These are phyloP conservation scores for Papilio machaon DNA, from an alignment of 1,140 invertebrate species.

Conservation along the genomic window DNA sequence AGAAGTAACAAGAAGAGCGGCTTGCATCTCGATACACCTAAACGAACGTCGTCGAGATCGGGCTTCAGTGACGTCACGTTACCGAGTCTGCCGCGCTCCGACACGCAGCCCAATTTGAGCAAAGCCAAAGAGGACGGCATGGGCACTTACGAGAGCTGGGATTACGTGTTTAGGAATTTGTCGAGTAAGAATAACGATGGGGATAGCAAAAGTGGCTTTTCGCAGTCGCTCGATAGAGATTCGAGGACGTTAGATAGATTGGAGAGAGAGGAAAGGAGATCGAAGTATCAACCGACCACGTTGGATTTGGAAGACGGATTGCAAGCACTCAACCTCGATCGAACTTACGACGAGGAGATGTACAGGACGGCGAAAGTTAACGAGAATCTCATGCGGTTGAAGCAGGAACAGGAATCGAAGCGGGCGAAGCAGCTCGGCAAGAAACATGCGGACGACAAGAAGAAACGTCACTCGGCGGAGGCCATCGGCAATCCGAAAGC, in stretches of 20 bases:
- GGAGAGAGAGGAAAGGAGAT: constrained; percentile 66
- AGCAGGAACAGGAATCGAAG: constrained; percentile 76
- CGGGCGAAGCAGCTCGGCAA: constrained; percentile 63
- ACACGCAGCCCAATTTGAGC: constrained; percentile 75
- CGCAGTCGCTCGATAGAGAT: constrained; percentile 75
- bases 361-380: constrained; percentile 82
- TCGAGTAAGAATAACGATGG: constrained; percentile 88
- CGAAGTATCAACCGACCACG: constrained; percentile 77
- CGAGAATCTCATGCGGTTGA: constrained; percentile 80
- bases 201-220: constrained; percentile 84
- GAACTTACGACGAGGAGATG: constrained; percentile 72
- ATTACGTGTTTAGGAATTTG: constrained; percentile 89
- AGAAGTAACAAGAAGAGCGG: constrained; percentile 54
- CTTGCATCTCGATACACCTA: constrained; percentile 55
- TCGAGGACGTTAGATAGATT: constrained; percentile 75
- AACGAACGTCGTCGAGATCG: constrained; percentile 71
- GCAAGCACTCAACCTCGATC: constrained; percentile 76
- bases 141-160: constrained; percentile 87
- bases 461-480: constrained; percentile 58
- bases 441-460: constrained; percentile 64
- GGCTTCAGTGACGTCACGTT: constrained; percentile 68
- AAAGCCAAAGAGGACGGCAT: constrained; percentile 83
- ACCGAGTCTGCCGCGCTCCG: constrained; percentile 73
- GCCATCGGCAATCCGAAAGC: constrained; percentile 66
- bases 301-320: constrained; percentile 81